Percentiles rank a stretch among this genome's conserved stretches.
phyloP scores from a whole-genome alignment of 1,140 invertebrate genomes.

The Mesaphorura yosii region DNA sequence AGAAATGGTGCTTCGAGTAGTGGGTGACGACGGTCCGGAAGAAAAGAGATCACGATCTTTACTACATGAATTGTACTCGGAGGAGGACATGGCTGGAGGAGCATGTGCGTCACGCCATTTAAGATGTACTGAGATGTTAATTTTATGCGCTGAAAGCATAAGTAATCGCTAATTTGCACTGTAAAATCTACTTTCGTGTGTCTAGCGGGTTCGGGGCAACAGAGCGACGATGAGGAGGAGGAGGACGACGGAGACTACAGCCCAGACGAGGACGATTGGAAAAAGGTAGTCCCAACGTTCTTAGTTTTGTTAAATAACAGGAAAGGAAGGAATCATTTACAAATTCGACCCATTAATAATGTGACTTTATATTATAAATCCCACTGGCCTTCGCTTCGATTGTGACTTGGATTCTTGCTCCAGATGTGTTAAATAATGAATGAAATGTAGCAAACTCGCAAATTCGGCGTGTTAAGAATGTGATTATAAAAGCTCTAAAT shows the following conservation, averaged over 20 bases:
- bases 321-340: neutral
- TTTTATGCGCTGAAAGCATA: too few relatives aligned
- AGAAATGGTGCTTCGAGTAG: conserved; percentile 9
- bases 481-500: too few relatives aligned
- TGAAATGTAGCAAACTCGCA: too few relatives aligned
- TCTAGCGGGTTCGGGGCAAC: conserved; percentile 47
- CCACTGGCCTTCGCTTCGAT: too few relatives aligned
- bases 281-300: conserved; percentile 37
- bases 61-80: conserved; percentile 36
- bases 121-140: conserved; percentile 8
- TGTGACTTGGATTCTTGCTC: too few relatives aligned
- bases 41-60: conserved; percentile 12
- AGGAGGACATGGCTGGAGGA: conserved; percentile 34
- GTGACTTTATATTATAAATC: too few relatives aligned
- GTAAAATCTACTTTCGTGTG: conserved; percentile 38
- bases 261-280: conserved; percentile 40
- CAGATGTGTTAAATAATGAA: too few relatives aligned
- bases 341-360: neutral
- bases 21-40: neutral
- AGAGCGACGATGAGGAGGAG: conserved; percentile 46
- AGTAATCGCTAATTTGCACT: too few relatives aligned
- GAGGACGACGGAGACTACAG: conserved; percentile 44
- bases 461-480: too few relatives aligned
- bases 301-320: neutral
- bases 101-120: conserved; percentile 25